Evolutionary conservation across 2,888 invertebrate species (phyloP).

Genomic region (Drosophila kanekoi): DNA sequence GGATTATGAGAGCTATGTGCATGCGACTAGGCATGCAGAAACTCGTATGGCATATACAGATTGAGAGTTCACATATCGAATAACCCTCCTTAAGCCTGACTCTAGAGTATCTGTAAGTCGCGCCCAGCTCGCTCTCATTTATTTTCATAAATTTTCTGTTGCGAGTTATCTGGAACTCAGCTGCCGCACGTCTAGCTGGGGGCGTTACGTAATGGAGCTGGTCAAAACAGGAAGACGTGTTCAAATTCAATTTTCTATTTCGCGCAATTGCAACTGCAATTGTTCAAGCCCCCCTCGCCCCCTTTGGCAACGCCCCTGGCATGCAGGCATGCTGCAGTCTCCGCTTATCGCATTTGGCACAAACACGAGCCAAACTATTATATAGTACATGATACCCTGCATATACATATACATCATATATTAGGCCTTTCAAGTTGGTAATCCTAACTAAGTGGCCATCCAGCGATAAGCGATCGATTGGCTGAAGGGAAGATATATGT

Average conservation of each 20-base stretch:
- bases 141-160: not conserved
- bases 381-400: not conserved
- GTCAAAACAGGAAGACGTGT: conserved; percentile 73
- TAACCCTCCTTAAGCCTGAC: too few species aligned
- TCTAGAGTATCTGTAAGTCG: too few species aligned
- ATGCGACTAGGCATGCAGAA: too few species aligned
- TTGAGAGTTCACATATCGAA: too few species aligned
- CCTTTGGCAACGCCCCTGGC: not conserved
- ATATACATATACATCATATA: conserved; percentile 5
- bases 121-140: not conserved
- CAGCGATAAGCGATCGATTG: conserved; percentile 68
- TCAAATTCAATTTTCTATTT: conserved; percentile 60
- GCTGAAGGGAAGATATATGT: not conserved
- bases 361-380: conserved; percentile 2
- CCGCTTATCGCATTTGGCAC: conserved; percentile 18
- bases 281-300: not conserved
- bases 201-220: conserved; percentile 52
- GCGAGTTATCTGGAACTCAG: conserved; percentile 24
- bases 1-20: too few species aligned
- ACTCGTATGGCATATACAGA: too few species aligned
- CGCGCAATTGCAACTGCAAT: conserved; percentile 36
- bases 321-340: conserved; percentile 45
- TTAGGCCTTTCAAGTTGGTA: conserved; percentile 48
- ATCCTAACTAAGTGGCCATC: conserved; percentile 49
- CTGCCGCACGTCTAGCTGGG: conserved; percentile 39